These are phyloP conservation scores for Clarias fuscus DNA, from an alignment of 2,797 vertebrate species.

Conservation along the genomic window DNA sequence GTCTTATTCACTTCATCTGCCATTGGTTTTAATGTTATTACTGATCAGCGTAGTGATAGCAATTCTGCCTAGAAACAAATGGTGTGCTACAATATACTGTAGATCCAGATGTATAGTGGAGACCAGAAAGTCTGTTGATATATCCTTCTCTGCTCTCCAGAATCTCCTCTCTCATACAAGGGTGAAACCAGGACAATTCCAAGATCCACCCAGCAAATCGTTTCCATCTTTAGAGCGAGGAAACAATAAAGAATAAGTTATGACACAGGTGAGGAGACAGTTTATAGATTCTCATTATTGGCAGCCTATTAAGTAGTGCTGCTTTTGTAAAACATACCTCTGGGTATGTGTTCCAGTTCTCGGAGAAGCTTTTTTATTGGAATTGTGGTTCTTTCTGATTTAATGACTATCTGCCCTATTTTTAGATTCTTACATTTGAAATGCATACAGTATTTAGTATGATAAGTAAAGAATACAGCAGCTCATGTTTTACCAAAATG, in stretches of 20 bases:
- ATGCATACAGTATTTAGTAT: not conserved
- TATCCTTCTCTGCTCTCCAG: constrained; percentile 32
- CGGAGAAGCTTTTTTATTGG: not conserved
- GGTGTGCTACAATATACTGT: constrained; percentile 17
- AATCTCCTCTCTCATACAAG: constrained; percentile 27
- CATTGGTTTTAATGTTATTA: too few species aligned
- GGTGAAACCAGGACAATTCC: constrained; percentile 51
- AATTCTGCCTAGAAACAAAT: constrained; percentile 8
- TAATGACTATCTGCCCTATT: not conserved
- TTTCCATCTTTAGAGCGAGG: constrained; percentile 42
- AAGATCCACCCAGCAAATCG: constrained; percentile 44
- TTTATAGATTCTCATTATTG: constrained; percentile 16
- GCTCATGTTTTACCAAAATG: not conserved
- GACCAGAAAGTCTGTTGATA: constrained; percentile 19
- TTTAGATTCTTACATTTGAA: not conserved
- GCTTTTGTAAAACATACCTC: not conserved
- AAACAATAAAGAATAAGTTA: constrained; percentile 29
- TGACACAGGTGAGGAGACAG: constrained; percentile 11
- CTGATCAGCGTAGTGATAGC: not conserved
- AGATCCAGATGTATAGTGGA: constrained; percentile 46
- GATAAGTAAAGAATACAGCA: not conserved
- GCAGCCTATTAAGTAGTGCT: not conserved
- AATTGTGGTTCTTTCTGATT: not conserved
- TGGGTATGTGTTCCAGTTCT: constrained; percentile 4
- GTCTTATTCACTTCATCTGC: too few species aligned